Evolutionary conservation across 2,888 invertebrate species (phyloP).

Genomic region (Tetramorium bicarinatum): DNA sequence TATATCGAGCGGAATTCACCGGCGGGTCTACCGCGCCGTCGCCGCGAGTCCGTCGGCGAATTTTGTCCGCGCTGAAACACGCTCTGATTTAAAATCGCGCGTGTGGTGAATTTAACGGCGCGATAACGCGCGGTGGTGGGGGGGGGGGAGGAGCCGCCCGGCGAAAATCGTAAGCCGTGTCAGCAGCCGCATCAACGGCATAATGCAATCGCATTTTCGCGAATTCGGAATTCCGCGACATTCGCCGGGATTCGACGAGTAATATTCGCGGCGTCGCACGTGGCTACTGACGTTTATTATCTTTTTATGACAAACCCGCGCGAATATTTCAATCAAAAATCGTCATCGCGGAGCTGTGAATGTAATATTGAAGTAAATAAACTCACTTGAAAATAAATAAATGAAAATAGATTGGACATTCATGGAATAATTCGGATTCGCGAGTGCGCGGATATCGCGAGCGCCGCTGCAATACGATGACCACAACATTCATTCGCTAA

Average conservation of each 20-base stretch:
- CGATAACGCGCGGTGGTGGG: conserved; percentile 6
- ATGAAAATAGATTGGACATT: conserved; percentile 45
- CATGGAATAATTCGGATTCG: conserved; percentile 37
- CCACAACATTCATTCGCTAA: conserved; percentile 50
- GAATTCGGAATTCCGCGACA: conserved; percentile 27
- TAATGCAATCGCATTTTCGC: conserved; percentile 42
- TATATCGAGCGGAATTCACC: conserved; percentile 20
- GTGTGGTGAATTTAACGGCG: conserved; percentile 36
- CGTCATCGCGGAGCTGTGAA: background rate
- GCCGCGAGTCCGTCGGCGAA: background rate
- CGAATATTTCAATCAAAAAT: conserved; percentile 45
- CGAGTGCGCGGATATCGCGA: conserved; percentile 13
- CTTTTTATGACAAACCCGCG: conserved; percentile 14
- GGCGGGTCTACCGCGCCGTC: background rate
- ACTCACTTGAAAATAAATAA: conserved; percentile 44
- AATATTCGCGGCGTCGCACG: background rate
- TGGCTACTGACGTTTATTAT: conserved; percentile 29
- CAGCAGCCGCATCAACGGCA: conserved; percentile 31
- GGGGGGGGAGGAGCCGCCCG: background rate
- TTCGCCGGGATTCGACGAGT: background rate
- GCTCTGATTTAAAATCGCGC: conserved; percentile 39
- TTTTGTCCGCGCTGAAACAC: conserved; percentile 21
- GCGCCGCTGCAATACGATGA: conserved; percentile 9
- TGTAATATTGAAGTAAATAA: conserved; percentile 41
- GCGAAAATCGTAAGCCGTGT: conserved; percentile 45